Evolutionary conservation across 2,888 invertebrate species (phyloP).

Genomic region (Ametastegia equiseti): DNA sequence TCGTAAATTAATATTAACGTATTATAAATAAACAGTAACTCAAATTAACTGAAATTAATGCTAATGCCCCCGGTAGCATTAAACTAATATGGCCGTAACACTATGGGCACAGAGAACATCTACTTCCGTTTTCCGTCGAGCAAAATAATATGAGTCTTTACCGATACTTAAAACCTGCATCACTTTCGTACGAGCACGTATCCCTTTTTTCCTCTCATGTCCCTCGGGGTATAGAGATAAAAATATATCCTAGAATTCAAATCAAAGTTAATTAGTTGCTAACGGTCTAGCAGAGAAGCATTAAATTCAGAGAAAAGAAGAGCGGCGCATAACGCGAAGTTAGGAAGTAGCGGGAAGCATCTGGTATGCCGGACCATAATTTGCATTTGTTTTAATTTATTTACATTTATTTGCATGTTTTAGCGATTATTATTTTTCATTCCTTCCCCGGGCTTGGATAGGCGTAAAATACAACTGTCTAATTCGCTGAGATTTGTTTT

Average conservation of each 20-base stretch:
- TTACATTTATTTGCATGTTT: slow-evolving; percentile 20
- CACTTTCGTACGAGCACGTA: not conserved
- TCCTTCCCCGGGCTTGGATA: slow-evolving; percentile 1
- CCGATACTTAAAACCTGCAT: slow-evolving; percentile 3
- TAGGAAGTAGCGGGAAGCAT: slow-evolving; percentile 16
- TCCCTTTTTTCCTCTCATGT: not conserved
- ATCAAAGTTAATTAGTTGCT: slow-evolving; percentile 9
- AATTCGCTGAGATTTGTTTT: not conserved
- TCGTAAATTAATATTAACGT: slow-evolving; percentile 72
- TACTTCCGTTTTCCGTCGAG: not conserved
- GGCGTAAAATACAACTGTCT: not conserved
- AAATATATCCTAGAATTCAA: not conserved
- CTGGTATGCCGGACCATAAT: slow-evolving; percentile 1
- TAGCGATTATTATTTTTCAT: slow-evolving; percentile 1
- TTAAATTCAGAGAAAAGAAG: not conserved
- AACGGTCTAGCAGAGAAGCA: not conserved
- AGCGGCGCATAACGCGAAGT: not conserved
- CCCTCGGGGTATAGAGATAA: not conserved
- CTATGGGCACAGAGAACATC: slow-evolving; percentile 13
- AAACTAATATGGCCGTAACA: slow-evolving; percentile 62
- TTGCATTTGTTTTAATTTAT: slow-evolving; percentile 32
- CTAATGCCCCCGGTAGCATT: slow-evolving; percentile 68
- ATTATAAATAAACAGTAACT: slow-evolving; percentile 72
- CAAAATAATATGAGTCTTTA: not conserved
- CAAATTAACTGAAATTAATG: slow-evolving; percentile 73